Evolutionary conservation across 2,888 invertebrate genomes (phyloP).

Genomic region (Ochropleura plecta): DNA sequence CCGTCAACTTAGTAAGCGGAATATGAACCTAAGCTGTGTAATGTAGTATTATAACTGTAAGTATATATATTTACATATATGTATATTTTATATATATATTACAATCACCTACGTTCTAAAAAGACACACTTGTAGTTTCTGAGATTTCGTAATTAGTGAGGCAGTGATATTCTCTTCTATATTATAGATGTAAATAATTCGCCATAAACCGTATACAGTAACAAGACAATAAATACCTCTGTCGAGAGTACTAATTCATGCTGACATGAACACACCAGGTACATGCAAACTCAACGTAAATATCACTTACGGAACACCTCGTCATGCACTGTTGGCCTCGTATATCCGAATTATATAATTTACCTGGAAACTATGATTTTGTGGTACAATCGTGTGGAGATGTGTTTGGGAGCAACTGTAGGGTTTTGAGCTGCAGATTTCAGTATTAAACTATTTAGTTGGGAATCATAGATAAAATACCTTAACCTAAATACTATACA

Average conservation of each 20-base stretch:
- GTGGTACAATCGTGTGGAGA: constrained; percentile 2
- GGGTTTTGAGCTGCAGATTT: background rate
- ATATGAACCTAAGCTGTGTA: no score
- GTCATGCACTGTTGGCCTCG: constrained; percentile 45
- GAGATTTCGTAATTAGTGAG: no score
- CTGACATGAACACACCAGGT: constrained; percentile 49
- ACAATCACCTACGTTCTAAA: no score
- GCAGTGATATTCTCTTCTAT: no score
- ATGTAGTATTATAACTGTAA: no score
- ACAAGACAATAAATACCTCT: constrained; percentile 47
- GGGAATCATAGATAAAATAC: no score
- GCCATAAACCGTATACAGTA: constrained; percentile 31
- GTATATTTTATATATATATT: no score
- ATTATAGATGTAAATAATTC: constrained; percentile 34
- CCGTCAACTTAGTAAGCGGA: no score
- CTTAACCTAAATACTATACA: no score
- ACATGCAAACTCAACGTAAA: constrained; percentile 53
- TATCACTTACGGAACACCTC: constrained; percentile 49
- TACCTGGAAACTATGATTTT: constrained; percentile 40
- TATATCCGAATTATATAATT: constrained; percentile 53
- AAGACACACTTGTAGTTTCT: no score
- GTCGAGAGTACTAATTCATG: constrained; percentile 46
- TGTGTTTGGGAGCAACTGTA: constrained; percentile 9
- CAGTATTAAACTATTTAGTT: no score
- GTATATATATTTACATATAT: no score